Conservation (phyloP, 2,113 vertebrate genomes). For the Mormoops blainvillei region DNA sequence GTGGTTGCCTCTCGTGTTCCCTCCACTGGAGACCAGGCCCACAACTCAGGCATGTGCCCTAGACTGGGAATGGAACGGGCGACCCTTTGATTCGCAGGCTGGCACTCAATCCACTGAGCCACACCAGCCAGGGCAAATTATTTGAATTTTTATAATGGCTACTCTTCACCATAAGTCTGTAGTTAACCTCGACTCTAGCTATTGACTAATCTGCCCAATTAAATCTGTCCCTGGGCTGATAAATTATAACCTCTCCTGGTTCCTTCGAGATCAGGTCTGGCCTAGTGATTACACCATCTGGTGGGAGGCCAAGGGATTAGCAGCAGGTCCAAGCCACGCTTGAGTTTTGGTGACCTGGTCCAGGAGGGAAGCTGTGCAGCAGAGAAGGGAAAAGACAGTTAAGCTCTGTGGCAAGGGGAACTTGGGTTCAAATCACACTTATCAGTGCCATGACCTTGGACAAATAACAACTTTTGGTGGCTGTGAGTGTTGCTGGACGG, state of each 20-base stretch:
- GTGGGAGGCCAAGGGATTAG: background rate
- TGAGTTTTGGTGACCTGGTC: background rate
- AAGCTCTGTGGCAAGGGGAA: background rate
- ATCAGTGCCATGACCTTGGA: background rate
- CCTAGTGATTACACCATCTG: background rate
- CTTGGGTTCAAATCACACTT: background rate
- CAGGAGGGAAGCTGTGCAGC: background rate
- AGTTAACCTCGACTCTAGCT: background rate
- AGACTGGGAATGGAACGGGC: too few species aligned
- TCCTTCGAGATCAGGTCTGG: background rate
- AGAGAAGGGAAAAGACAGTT: background rate
- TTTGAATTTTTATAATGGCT: background rate
- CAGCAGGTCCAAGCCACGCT: background rate
- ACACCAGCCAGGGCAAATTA: too few species aligned
- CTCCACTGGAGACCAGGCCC: too few species aligned
- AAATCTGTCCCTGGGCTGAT: background rate
- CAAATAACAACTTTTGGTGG: background rate
- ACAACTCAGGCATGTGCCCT: too few species aligned
- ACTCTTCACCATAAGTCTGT: background rate
- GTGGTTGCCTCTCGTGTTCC: too few species aligned
- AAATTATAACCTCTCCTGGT: background rate
- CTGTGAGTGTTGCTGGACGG: background rate
- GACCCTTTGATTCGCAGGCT: too few species aligned
- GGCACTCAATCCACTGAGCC: too few species aligned
- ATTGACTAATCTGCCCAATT: constrained; percentile 13